phyloP scores from a whole-genome alignment of 2,797 vertebrate species.

The Mus caroli region DNA sequence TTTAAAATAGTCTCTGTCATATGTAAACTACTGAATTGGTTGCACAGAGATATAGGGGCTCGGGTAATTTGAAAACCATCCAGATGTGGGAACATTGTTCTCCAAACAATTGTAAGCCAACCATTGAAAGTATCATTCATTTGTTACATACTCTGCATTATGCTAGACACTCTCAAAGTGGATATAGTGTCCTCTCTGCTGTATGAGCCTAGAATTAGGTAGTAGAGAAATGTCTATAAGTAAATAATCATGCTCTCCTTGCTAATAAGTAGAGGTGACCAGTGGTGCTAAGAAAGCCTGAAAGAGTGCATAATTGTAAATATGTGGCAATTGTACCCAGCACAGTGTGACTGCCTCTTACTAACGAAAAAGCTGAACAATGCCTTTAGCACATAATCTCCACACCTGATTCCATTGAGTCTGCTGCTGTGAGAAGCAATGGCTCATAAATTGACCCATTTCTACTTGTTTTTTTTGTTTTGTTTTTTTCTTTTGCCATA shows the following conservation, averaged over 20 bases:
- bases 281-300: no score
- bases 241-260: background rate
- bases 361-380: background rate
- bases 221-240: background rate
- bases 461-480: constrained; percentile 35
- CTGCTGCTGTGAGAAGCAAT: constrained; percentile 28
- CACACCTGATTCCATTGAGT: background rate
- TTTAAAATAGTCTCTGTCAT: background rate
- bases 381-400: background rate
- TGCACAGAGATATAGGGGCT: background rate
- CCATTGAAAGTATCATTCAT: background rate
- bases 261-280: background rate
- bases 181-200: background rate
- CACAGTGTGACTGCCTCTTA: background rate
- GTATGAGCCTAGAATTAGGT: no score
- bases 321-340: background rate
- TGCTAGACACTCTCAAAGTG: background rate
- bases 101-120: background rate
- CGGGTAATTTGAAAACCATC: background rate
- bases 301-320: background rate
- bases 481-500: constrained; percentile 6
- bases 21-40: background rate
- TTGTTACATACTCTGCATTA: background rate
- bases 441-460: background rate
- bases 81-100: background rate